Conservation (phyloP, 2,888 invertebrate species). For the Nephrotoma guestfalica region DNA sequence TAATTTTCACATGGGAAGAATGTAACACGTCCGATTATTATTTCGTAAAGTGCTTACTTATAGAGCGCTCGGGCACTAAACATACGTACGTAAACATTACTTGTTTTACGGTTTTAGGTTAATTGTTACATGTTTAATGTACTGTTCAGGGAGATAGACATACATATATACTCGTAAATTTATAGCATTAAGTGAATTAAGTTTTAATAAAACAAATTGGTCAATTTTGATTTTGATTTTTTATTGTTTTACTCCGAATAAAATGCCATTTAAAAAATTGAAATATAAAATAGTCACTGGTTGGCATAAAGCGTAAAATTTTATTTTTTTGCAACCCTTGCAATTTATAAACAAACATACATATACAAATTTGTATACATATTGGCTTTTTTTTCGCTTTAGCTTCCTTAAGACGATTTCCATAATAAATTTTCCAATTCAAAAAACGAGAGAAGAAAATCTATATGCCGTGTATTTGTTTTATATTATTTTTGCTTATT, state of each 20-base stretch:
- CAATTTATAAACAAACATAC: not conserved
- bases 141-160: not conserved
- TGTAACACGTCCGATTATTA: not conserved
- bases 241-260: not conserved
- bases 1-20: not conserved
- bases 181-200: not conserved
- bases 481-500: slow-evolving; percentile 10
- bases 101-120: not conserved
- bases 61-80: not conserved
- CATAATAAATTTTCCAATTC: not conserved
- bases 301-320: not conserved
- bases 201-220: not conserved
- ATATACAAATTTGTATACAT: not conserved
- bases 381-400: not conserved
- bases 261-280: not conserved
- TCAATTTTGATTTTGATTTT: not conserved
- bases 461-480: not conserved
- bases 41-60: not conserved
- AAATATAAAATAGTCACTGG: not conserved
- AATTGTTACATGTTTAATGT: not conserved
- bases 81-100: not conserved
- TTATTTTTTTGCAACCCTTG: not conserved
- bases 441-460: not conserved
- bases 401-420: not conserved
- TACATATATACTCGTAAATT: not conserved